Conservation (phyloP, 2,888 invertebrate species). For the Scelioninae gen. 1 region DNA sequence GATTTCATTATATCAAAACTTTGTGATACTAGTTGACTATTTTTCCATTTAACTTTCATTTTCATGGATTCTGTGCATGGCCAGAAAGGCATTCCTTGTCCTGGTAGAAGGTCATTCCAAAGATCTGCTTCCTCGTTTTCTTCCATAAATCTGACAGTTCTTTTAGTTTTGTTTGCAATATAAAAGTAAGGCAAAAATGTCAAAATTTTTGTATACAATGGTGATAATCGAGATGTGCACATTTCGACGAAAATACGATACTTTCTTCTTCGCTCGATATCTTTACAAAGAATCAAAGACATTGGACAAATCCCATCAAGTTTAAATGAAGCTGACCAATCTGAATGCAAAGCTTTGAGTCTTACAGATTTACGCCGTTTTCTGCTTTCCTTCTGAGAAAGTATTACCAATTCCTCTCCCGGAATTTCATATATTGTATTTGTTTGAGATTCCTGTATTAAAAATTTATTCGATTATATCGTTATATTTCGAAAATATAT, state of each 20-base stretch:
- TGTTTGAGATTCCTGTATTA: conserved; percentile 86
- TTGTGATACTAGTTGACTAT: conserved; percentile 90
- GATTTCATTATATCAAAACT: conserved; percentile 89
- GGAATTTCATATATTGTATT: conserved; percentile 87
- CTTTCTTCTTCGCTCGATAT: conserved; percentile 89
- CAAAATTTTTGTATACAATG: conserved; percentile 91
- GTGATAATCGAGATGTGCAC: conserved; percentile 89
- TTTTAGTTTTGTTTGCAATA: conserved; percentile 89
- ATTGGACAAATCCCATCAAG: conserved; percentile 90
- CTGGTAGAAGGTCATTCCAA: conserved; percentile 90
- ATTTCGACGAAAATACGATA: conserved; percentile 90
- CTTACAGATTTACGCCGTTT: conserved; percentile 85
- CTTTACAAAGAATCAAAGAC: conserved; percentile 90
- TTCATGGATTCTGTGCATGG: conserved; percentile 92
- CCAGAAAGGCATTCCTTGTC: conserved; percentile 91
- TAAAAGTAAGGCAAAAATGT: conserved; percentile 92
- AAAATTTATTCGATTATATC: too few relatives aligned
- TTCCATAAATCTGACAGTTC: conserved; percentile 90
- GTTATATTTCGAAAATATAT: too few relatives aligned
- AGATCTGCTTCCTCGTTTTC: conserved; percentile 93
- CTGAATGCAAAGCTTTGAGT: conserved; percentile 87
- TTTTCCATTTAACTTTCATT: conserved; percentile 91
- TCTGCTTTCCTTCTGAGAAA: conserved; percentile 86
- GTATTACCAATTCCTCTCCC: conserved; percentile 89
- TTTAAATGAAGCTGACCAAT: conserved; percentile 88